Percentiles rank a stretch among this genome's conserved stretches.
phyloP scores from a whole-genome alignment of 2,888 invertebrate species.

The Drosophila barbarae region DNA sequence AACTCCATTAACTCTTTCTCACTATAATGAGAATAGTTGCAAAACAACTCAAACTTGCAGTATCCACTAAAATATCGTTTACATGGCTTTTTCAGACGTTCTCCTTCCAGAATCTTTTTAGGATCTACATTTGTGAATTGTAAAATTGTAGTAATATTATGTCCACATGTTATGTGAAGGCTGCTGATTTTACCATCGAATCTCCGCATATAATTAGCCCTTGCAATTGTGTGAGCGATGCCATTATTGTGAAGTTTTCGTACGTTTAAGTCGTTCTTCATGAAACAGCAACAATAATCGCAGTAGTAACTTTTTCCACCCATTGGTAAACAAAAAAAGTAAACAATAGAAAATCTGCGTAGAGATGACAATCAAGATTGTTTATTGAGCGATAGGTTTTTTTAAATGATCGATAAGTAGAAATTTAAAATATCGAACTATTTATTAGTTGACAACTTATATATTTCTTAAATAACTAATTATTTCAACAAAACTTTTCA shows the following conservation, averaged over 20 bases:
- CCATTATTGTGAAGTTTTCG: constrained; percentile 77
- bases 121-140: constrained; percentile 54
- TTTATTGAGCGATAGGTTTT: neutral
- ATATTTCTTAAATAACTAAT: neutral
- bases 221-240: constrained; percentile 74
- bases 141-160: too few relatives aligned
- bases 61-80: constrained; percentile 62
- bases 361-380: neutral
- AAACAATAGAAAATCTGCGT: constrained; percentile 4
- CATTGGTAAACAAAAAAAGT: constrained; percentile 50
- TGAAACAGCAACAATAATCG: constrained; percentile 78
- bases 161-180: too few relatives aligned
- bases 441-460: neutral
- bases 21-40: constrained; percentile 74
- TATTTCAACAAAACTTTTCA: neutral
- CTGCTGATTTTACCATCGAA: constrained; percentile 54
- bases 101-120: constrained; percentile 54
- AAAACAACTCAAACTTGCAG: constrained; percentile 75
- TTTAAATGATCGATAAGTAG: neutral
- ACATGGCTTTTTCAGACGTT: constrained; percentile 65
- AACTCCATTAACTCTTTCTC: constrained; percentile 64
- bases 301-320: constrained; percentile 79
- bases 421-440: neutral
- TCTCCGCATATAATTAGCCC: constrained; percentile 65
- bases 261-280: constrained; percentile 77